Percentiles rank a stretch among this genome's conserved stretches.
These are phyloP conservation scores for Hyalella azteca DNA, from an alignment of 2,888 invertebrate species.

Conservation along the genomic window DNA sequence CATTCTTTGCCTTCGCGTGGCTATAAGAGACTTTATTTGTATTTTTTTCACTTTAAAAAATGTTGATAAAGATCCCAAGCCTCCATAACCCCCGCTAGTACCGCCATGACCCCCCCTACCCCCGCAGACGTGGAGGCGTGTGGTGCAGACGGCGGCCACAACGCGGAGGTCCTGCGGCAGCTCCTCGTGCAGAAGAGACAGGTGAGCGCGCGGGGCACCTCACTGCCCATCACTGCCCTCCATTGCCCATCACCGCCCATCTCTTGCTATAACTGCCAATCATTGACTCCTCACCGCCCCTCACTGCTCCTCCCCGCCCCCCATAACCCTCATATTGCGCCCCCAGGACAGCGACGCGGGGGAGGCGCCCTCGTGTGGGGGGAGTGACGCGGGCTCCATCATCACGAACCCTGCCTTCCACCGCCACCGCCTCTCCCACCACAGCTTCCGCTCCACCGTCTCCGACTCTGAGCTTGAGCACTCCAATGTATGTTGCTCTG, in stretches of 20 bases:
- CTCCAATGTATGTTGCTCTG: constrained; percentile 47
- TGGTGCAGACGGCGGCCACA: constrained; percentile 59
- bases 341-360: constrained; percentile 51
- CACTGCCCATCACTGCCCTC: constrained; percentile 61
- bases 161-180: constrained; percentile 91
- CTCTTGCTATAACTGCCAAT: neutral
- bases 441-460: constrained; percentile 63
- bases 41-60: too few species aligned
- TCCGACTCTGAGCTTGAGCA: constrained; percentile 58
- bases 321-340: neutral
- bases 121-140: constrained; percentile 64
- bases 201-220: constrained; percentile 77
- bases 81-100: too few species aligned
- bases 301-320: neutral
- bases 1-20: too few species aligned
- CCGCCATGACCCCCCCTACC: too few species aligned
- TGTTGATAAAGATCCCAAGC: too few species aligned
- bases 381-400: constrained; percentile 76
- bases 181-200: constrained; percentile 92
- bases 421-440: constrained; percentile 75
- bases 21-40: too few species aligned
- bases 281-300: neutral
- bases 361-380: constrained; percentile 59
- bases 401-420: constrained; percentile 79
- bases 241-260: neutral